Evolutionary conservation across 2,113 vertebrate species (phyloP), one percentile per base, ranked within the genome.

Genomic region (Tenebrosternarchus preto): DNA sequence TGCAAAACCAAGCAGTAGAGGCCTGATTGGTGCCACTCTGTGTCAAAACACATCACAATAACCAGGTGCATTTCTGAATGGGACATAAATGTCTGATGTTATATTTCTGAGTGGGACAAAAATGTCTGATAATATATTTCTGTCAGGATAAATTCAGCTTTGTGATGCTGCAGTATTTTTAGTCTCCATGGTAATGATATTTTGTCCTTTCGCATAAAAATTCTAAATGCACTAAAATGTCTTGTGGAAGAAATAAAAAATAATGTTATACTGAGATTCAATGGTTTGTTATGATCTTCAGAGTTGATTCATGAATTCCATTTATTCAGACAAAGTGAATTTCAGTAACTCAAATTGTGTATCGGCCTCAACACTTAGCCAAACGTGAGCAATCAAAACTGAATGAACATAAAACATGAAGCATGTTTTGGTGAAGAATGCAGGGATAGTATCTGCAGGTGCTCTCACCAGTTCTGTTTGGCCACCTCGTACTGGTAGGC

Each of bases 401-500:
- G 22, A 61, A 17, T 24, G 15, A 7, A 15, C 1, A 12, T 50
- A 9, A 9, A 15, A 12, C 8, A 50, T 50, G 15, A 50, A 50
- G 11, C 43, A 9, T 7, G 43, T 50, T 50, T 50, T 0, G 43
- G 8, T 0, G 43, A 50, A 15, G 6, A 36, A 36, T 36, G 33
- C 3, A 12, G 39, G 12, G 43, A 12, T 12, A 1, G 9, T 64
- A 7, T 29, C 11, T 61, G 43, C 12, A 22, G 12, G 69, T 29
- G 63, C 55, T 50, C 88, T 89, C 92, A 98, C 97, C 97, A 99
- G 81, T 95, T 85, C 89, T 98, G 97, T 85, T 98, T 97, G 86
- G 96, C 94, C 89, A 98, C 96, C 77, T 98, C 97, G 66, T 98
- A 97, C 80, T 99, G 97, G 89, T 99, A 99, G 76, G 97, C 97